These are phyloP conservation scores for Drosophila kikkawai DNA, from an alignment of 1,140 invertebrate species.

Conservation along the genomic window DNA sequence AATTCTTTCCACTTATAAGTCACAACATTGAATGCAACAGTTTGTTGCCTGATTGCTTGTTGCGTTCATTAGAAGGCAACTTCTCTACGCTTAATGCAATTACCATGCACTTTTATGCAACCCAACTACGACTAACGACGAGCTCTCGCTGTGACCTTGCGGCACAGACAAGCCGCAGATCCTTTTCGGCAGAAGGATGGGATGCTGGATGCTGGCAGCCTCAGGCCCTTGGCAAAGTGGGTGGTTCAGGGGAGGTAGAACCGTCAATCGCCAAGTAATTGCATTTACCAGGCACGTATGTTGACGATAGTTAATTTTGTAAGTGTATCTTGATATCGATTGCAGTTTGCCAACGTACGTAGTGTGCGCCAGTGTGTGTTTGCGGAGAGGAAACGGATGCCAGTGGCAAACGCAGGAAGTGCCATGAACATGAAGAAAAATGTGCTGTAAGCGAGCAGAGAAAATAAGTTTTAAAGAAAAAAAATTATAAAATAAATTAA, in stretches of 20 bases:
- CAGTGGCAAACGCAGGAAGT: constrained; percentile 19
- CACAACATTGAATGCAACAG: constrained; percentile 56
- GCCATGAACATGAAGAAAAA: constrained; percentile 2
- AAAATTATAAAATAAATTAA: too few relatives aligned
- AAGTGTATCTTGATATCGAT: constrained; percentile 83
- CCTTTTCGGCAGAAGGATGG: constrained; percentile 15
- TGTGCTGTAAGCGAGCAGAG: too few relatives aligned
- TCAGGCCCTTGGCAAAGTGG: background rate
- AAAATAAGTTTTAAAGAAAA: too few relatives aligned
- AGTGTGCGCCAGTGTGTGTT: constrained; percentile 23
- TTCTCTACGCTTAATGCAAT: constrained; percentile 62
- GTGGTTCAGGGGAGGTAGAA: background rate
- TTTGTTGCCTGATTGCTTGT: constrained; percentile 57
- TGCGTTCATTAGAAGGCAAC: constrained; percentile 59
- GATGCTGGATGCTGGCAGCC: constrained; percentile 12
- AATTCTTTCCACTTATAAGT: constrained; percentile 50
- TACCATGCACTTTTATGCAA: constrained; percentile 55
- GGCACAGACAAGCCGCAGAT: constrained; percentile 32
- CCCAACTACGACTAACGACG: constrained; percentile 22
- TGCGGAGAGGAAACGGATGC: constrained; percentile 36
- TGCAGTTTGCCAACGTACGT: constrained; percentile 49
- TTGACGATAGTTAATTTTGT: constrained; percentile 84
- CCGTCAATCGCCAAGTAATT: constrained; percentile 81
- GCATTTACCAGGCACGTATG: constrained; percentile 82
- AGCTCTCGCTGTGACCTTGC: constrained; percentile 49